Evolutionary conservation across 2,797 vertebrate species (phyloP), one percentile per base, ranked within the genome.

Genomic region (Simalia tracyae): DNA sequence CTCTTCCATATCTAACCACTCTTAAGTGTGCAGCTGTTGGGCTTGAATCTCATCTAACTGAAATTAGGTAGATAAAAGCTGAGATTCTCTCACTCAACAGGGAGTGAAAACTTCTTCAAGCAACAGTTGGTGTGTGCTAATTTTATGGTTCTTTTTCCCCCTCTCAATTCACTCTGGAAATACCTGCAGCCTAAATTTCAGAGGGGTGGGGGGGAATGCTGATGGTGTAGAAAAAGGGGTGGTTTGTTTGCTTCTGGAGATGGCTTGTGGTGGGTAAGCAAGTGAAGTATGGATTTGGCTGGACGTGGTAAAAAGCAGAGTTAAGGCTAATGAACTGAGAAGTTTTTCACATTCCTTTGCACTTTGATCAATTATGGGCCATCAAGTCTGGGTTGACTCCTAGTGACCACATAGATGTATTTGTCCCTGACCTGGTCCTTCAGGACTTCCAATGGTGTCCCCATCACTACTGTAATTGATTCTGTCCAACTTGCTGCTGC

Each of bases 31-130:
- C 90, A 90, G 92, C 88, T 93, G 60, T 19, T 64, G 31, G 46
- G 56, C 91, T 17, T 6, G 57, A 54, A 84, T 54, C 85, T 89
- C 24, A 60, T 91, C 84, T 91, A 68, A 86, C 91, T 86, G 94
- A 54, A 84, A 87, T 86, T 94, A 91, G 56, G 17, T 86, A n/a
- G 76, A 57, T 90, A 87, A 91, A 93, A 92, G 86, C 15, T 22
- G 68, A 15, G 1, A 17, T 66, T 42, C 4, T 6, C 36, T 72
- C 81, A 50, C 36, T 63, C 7, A 81, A 36, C n/a, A 2, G 31
- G 42, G 88, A 46, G 22, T 3, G 19, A 31, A 61, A 84, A 8
- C 12, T 76, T 87, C 36, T 85, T 88, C 68, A 19, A 61, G 5
- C 14, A 24, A 89, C 86, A 59, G 1, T 61, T 81, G 56, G 17